Base-by-base conservation (phyloP, 2,113 vertebrate species). In the Cryptoleucopteryx plumbea region DNA sequence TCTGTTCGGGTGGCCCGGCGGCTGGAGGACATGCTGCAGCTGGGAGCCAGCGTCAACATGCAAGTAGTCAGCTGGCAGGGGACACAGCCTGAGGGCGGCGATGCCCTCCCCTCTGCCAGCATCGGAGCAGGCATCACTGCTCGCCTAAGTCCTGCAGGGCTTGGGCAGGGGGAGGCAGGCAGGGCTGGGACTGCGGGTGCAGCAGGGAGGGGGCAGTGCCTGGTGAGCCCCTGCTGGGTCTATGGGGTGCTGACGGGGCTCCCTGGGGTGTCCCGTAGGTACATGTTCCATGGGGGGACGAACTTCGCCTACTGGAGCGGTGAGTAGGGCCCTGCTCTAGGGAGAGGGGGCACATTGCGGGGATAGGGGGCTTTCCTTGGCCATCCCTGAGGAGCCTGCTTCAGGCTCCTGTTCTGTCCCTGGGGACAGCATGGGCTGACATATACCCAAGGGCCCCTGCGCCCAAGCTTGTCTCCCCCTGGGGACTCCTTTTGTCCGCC, bases 271-370 rank as follows among this genome's bases (percentile, higher is more conserved):
- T 96, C 17, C 85, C 50, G 3, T 93, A 99, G 99, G 99, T 99
- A 99, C 97, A 99, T 99, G 99, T 99, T 99, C 98, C 99, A 99
- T 55, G 99, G 99, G 77, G 99, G 99, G 58, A 99, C 99, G 4
- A 99, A 99, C 97, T 99, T 99, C 53, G 99, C 99, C 83, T 99
- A 99, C 97, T 99, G 99, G 99, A 99, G 99, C 2, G 99, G 99
- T 99, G 97, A 98, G 98, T 96, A 63, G 66, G 36, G n/a, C 62
- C 53, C 42, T 88, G 36, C 18, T 13, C 32, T 34, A 11, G 29
- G 47, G 45, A 52, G 7, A 23, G 10, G 40, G 32, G 1, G 11
- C 21, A 21, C 29, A 8, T 36, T 52, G 63, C 0, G 0, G 2
- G 31, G 12, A 26, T 67, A 29, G 13, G 11, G 8, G 34, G 31